phyloP scores from a whole-genome alignment of 2,888 invertebrate genomes.

The Parthenolecanium corni region DNA sequence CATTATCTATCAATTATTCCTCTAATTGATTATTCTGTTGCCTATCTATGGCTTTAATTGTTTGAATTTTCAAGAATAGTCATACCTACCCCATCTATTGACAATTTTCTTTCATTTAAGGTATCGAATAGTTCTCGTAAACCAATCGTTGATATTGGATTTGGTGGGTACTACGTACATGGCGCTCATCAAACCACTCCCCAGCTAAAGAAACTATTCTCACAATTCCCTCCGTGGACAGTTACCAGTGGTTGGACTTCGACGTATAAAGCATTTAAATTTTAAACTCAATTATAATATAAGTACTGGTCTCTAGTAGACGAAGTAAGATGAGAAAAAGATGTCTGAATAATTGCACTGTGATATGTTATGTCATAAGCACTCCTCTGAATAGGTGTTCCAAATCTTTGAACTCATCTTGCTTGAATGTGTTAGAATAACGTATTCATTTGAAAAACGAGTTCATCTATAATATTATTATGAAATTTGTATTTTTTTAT shows the following conservation, averaged over 20 bases:
- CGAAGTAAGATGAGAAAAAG: not conserved
- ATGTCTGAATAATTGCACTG: not conserved
- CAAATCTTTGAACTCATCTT: too few relatives aligned
- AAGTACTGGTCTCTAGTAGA: too few relatives aligned
- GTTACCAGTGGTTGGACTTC: conserved; percentile 59
- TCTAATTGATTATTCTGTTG: too few relatives aligned
- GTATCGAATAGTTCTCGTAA: conserved; percentile 38
- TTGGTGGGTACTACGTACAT: conserved; percentile 50
- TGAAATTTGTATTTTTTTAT: too few relatives aligned
- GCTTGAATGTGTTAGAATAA: too few relatives aligned
- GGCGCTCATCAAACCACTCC: conserved; percentile 44
- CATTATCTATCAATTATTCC: too few relatives aligned
- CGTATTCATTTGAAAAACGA: too few relatives aligned
- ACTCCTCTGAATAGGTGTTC: too few relatives aligned
- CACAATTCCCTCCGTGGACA: conserved; percentile 52
- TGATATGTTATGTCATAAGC: not conserved
- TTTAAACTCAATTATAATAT: conserved; percentile 36
- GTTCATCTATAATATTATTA: too few relatives aligned
- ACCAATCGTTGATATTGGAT: conserved; percentile 46
- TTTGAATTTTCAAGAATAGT: too few relatives aligned
- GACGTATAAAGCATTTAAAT: conserved; percentile 51
- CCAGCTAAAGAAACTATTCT: conserved; percentile 45
- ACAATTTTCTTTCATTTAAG: conserved; percentile 35
- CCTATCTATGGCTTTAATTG: too few relatives aligned
- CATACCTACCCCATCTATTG: too few relatives aligned